Conservation (phyloP, 2,888 invertebrate species). For the Pinctada fucata region DNA sequence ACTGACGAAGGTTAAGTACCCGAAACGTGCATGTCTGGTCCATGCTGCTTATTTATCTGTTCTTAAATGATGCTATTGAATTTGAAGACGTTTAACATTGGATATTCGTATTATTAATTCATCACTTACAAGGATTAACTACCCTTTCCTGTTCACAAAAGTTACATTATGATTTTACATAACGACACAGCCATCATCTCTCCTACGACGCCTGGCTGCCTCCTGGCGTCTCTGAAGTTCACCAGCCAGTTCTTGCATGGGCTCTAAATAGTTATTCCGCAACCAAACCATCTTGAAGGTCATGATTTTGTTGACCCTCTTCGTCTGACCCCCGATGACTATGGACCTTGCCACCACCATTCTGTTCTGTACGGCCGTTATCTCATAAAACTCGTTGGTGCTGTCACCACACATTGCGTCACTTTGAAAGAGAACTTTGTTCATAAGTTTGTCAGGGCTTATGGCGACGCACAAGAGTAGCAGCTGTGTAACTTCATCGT, state of each 20-base stretch:
- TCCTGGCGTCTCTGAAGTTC: slow-evolving; percentile 14
- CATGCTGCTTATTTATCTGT: too few species aligned
- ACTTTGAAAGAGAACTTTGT: slow-evolving; percentile 40
- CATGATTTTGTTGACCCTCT: slow-evolving; percentile 40
- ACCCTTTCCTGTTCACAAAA: too few species aligned
- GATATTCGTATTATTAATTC: too few species aligned
- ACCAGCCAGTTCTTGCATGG: slow-evolving; percentile 29
- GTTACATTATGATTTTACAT: too few species aligned
- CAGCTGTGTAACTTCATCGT: slow-evolving; percentile 22
- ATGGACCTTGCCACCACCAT: slow-evolving; percentile 34
- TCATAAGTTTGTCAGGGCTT: slow-evolving; percentile 24
- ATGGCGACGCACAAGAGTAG: slow-evolving; percentile 23
- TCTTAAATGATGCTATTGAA: too few species aligned
- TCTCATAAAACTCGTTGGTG: slow-evolving; percentile 37
- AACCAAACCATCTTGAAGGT: slow-evolving; percentile 41
- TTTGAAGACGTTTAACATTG: too few species aligned
- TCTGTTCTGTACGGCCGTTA: slow-evolving; percentile 30
- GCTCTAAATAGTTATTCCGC: slow-evolving; percentile 34
- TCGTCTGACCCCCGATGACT: slow-evolving; percentile 36
- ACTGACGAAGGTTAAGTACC: too few species aligned
- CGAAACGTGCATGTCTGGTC: too few species aligned
- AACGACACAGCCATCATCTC: slow-evolving; percentile 9
- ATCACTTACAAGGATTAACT: too few species aligned
- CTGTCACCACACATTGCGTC: slow-evolving; percentile 40
- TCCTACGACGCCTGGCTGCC: neutral